Evolutionary conservation across 1,140 invertebrate genomes (phyloP), one percentile per base, ranked within the genome.

Genomic region (Leptopilina clavipes): DNA sequence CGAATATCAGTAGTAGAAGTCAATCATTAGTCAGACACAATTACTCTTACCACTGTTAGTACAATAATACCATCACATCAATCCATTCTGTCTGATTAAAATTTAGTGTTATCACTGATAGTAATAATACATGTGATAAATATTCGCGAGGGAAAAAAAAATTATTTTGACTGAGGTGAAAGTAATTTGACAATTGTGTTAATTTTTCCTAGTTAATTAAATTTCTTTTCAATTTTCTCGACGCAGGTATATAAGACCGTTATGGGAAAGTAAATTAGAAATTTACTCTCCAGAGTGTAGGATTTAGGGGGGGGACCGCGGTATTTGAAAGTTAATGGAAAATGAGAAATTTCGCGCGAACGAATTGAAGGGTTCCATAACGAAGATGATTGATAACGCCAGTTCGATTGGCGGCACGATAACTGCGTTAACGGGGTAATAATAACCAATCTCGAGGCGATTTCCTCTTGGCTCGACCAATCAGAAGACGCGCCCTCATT

Each of bases 401-500:
- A 70, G 82, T 79, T 75, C 81, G 81, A 86, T 83, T 83, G 81
- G 76, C 72, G 74, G 76, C 71, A 83, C 81, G 82, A 80, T 88
- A 88, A 89, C 84, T 83, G 83, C 78, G 84, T 89, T 88, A 88
- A 85, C 86, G 80, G 82, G 84, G 84, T 90, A 89, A 89, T 90
- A 89, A 90, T 90, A 90, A 90, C 88, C 89, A 90, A 89, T 89
- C 86, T 90, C 88, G 83, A 85, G 83, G 85, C 83, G 87, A 90
- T 90, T 90, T 89, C 87, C 88, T 88, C 86, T 80, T 75, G 80
- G 79, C 81, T 85, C 84, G 83, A 83, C 86, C 87, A 90, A 90
- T 90, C 88, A 89, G 84, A 88, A 89, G 84, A 83, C 86, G 83
- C 88, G 85, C 84, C 83, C 84, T 85, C 84, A 87, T 89, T 90